Evolutionary conservation across 1,140 invertebrate genomes (phyloP).

Genomic region (Melitaea cinxia): DNA sequence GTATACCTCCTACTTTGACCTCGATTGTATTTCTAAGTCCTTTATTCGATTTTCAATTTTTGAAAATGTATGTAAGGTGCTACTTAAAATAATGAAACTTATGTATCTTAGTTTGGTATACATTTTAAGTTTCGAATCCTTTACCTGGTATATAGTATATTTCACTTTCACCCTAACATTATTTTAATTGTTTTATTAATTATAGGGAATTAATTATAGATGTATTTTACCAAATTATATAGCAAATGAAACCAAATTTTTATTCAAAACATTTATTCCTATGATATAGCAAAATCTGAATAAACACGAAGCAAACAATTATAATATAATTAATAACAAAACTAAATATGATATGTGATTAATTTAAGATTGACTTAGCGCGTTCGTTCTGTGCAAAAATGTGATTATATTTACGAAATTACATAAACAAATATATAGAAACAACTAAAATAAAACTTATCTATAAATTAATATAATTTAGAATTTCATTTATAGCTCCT

Average conservation of each 20-base stretch:
- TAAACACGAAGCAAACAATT: constrained; percentile 77
- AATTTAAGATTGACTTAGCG: constrained; percentile 70
- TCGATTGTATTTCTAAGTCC: too few species aligned
- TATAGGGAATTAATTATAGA: too few species aligned
- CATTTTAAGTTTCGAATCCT: constrained; percentile 22
- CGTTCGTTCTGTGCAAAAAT: constrained; percentile 56
- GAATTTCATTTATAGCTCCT: constrained; percentile 50
- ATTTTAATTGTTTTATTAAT: too few species aligned
- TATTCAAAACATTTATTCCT: constrained; percentile 64
- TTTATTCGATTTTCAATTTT: constrained; percentile 14
- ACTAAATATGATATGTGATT: constrained; percentile 78
- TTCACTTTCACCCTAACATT: too few species aligned
- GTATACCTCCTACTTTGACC: too few species aligned
- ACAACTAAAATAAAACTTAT: constrained; percentile 66
- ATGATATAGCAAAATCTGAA: constrained; percentile 67
- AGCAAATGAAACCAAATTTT: not conserved
- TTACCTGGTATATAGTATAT: too few species aligned
- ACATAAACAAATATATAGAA: constrained; percentile 59
- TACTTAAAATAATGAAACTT: constrained; percentile 12
- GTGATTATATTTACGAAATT: constrained; percentile 48
- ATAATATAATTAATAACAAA: constrained; percentile 73
- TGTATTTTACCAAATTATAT: too few species aligned
- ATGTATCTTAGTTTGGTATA: constrained; percentile 21
- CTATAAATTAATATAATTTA: constrained; percentile 70
- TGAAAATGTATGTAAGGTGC: constrained; percentile 15